These are phyloP conservation scores for Leguminivora glycinivorella DNA, from an alignment of 1,140 invertebrate species.

Conservation along the genomic window DNA sequence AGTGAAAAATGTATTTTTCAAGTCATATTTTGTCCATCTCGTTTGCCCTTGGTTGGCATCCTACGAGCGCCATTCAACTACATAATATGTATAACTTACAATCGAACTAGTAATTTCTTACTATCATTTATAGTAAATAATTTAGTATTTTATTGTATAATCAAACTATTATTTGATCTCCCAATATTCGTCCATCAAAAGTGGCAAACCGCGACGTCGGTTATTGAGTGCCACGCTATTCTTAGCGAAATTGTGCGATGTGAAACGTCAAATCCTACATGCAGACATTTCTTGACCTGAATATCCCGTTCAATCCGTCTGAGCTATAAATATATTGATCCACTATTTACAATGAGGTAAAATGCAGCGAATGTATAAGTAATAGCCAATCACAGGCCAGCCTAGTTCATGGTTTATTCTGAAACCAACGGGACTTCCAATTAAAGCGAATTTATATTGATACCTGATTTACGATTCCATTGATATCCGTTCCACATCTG, in stretches of 20 bases:
- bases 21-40: too few species aligned
- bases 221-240: constrained; percentile 22
- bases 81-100: too few species aligned
- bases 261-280: constrained; percentile 28
- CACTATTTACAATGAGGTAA: constrained; percentile 29
- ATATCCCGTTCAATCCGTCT: constrained; percentile 28
- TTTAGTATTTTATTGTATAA: too few species aligned
- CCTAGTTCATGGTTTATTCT: constrained; percentile 14
- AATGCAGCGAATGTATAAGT: constrained; percentile 28
- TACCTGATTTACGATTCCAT: neutral
- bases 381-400: constrained; percentile 16
- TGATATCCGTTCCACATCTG: too few species aligned
- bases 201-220: constrained; percentile 7
- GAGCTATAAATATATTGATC: constrained; percentile 28
- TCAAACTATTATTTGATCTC: constrained; percentile 7
- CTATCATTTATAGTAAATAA: too few species aligned
- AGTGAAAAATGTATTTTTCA: too few species aligned
- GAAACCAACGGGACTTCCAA: constrained; percentile 13
- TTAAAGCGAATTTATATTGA: neutral
- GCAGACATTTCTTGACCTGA: constrained; percentile 28
- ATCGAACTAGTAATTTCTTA: too few species aligned
- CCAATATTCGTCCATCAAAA: constrained; percentile 14
- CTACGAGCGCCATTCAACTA: too few species aligned
- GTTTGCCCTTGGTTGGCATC: too few species aligned
- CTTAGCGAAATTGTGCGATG: constrained; percentile 25